A percentile compares a stretch with the other conserved stretches of the same genome.
phyloP scores from a whole-genome alignment of 37 sponge, comb jelly and placozoan genomes.

The Theonella swinhoei region DNA sequence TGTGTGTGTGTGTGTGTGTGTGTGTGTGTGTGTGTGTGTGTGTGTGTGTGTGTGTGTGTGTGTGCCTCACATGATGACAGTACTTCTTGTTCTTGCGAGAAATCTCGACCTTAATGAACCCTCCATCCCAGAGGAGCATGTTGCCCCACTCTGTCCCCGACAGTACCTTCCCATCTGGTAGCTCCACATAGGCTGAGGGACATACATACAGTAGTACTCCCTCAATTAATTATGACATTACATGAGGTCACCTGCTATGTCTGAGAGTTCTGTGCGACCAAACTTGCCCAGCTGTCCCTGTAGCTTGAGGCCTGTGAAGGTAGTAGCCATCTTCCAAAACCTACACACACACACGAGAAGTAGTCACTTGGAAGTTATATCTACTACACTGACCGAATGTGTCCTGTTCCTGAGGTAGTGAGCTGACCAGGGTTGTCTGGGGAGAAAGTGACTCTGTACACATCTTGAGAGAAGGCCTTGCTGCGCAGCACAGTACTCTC shows the following conservation, averaged over 20 bases:
- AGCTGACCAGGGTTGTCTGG: conserved; percentile 93
- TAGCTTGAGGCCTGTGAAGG: conserved; percentile 98
- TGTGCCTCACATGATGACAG: conserved; percentile 86
- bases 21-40: no score
- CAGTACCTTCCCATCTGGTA: conserved; percentile 98
- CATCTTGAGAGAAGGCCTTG: conserved; percentile 98
- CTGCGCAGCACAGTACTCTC: conserved; percentile 89
- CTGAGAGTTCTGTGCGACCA: conserved; percentile 93
- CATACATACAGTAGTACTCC: background rate
- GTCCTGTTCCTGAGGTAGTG: conserved; percentile 97
- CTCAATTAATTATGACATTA: background rate
- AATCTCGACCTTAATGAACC: conserved; percentile 97
- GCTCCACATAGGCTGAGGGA: conserved; percentile 89
- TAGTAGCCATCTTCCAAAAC: conserved; percentile 99
- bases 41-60: background rate
- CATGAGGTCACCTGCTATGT: conserved; percentile 66
- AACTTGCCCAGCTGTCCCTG: conserved; percentile 98
- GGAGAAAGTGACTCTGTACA: conserved; percentile 95
- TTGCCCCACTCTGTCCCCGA: conserved; percentile 99
- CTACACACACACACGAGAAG: conserved; percentile 17
- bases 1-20: no score
- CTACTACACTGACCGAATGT: conserved; percentile 69
- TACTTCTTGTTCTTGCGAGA: conserved; percentile 86
- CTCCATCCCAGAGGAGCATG: conserved; percentile 99
- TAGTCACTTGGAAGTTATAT: background rate